Evolutionary conservation across 1,140 invertebrate species (phyloP).

Genomic region (Panagrolaimus sp.): DNA sequence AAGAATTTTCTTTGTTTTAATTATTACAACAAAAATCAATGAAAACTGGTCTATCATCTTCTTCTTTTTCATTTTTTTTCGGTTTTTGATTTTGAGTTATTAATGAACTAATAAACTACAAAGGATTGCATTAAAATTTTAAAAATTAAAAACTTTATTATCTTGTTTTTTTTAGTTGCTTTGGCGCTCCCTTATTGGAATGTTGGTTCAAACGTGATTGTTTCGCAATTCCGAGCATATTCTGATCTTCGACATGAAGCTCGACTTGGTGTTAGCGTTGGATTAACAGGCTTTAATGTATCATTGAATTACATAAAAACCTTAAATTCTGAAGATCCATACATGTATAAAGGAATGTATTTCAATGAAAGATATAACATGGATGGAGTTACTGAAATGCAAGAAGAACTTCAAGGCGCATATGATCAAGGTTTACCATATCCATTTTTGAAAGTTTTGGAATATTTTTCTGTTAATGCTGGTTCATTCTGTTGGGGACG

Average conservation of each 20-base stretch:
- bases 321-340: slow-evolving; percentile 22
- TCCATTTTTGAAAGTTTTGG: slow-evolving; percentile 87
- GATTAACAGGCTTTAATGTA: slow-evolving; percentile 87
- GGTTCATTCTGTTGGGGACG: slow-evolving; percentile 94
- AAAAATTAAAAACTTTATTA: neutral
- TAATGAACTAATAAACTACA: slow-evolving; percentile 3
- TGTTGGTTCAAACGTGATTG: slow-evolving; percentile 75
- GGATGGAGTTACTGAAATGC: slow-evolving; percentile 63
- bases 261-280: slow-evolving; percentile 82
- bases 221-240: slow-evolving; percentile 83
- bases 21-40: slow-evolving; percentile 9
- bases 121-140: neutral
- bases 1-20: too few species aligned
- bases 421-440: slow-evolving; percentile 73
- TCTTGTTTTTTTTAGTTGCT: slow-evolving; percentile 33
- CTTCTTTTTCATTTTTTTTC: slow-evolving; percentile 22
- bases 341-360: slow-evolving; percentile 53
- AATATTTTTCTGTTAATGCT: slow-evolving; percentile 88
- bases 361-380: slow-evolving; percentile 69
- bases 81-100: slow-evolving; percentile 9
- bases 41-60: slow-evolving; percentile 24
- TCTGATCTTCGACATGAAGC: slow-evolving; percentile 80
- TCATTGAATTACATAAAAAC: slow-evolving; percentile 71
- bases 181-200: slow-evolving; percentile 71
- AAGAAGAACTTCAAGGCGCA: slow-evolving; percentile 42